Conservation (phyloP, 2,797 vertebrate genomes). For the Hydrophis major region DNA sequence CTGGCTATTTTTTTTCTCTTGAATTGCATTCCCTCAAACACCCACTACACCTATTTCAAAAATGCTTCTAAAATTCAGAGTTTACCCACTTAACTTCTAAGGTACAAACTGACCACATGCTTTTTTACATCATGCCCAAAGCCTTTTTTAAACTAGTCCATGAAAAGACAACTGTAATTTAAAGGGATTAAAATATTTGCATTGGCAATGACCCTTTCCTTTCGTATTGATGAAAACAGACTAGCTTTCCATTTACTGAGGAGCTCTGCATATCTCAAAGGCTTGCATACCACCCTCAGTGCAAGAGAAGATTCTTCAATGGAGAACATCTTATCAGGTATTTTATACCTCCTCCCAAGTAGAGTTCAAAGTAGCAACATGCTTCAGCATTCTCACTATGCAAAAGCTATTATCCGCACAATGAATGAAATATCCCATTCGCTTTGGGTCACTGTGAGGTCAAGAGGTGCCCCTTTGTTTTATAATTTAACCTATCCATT, state of each 20-base stretch:
- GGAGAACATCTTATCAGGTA: neutral
- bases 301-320: neutral
- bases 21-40: neutral
- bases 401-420: conserved; percentile 53
- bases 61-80: neutral
- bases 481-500: conserved; percentile 48
- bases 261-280: neutral
- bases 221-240: neutral
- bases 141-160: neutral
- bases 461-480: conserved; percentile 60
- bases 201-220: neutral
- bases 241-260: neutral
- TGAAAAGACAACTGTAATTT: neutral
- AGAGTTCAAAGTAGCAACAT: conserved; percentile 27
- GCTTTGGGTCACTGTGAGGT: conserved; percentile 48
- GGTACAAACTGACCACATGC: neutral
- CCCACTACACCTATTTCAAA: neutral
- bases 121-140: neutral
- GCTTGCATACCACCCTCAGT: neutral
- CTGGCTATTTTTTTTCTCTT: neutral
- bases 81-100: neutral
- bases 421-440: conserved; percentile 41
- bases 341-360: neutral
- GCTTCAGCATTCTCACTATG: conserved; percentile 45
- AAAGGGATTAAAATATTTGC: conserved; percentile 10